Conservation (phyloP, 1,140 invertebrate species). For the Pectinophora gossypiella region DNA sequence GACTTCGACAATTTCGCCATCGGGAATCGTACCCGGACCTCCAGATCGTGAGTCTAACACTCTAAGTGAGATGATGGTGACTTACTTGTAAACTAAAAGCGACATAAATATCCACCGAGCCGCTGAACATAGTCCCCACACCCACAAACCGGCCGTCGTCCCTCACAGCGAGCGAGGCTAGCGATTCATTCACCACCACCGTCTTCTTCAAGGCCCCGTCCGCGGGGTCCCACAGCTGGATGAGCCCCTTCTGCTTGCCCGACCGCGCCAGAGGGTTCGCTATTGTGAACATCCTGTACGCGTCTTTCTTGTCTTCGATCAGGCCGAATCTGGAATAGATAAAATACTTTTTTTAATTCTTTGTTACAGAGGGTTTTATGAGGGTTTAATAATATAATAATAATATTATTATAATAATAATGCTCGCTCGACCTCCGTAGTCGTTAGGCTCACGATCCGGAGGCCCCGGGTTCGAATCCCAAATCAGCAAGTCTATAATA, state of each 20-base stretch:
- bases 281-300: conserved; percentile 86
- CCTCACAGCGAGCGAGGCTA: conserved; percentile 91
- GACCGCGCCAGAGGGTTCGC: conserved; percentile 84
- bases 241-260: conserved; percentile 82
- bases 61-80: conserved; percentile 9
- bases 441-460: no score
- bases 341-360: no score
- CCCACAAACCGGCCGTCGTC: conserved; percentile 94
- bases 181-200: conserved; percentile 81
- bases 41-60: no score
- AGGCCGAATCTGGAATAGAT: conserved; percentile 80
- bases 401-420: no score
- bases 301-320: conserved; percentile 79
- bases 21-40: no score
- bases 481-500: no score
- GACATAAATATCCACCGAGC: conserved; percentile 92
- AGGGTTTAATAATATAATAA: no score
- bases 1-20: no score
- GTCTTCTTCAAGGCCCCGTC: conserved; percentile 75
- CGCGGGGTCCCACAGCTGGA: conserved; percentile 82
- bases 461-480: no score
- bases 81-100: conserved; percentile 93
- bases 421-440: no score
- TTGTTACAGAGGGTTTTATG: no score
- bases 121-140: conserved; percentile 94